These are phyloP conservation scores for Myrmophylax atrothorax DNA, from an alignment of 2,113 vertebrate genomes.

Conservation along the genomic window DNA sequence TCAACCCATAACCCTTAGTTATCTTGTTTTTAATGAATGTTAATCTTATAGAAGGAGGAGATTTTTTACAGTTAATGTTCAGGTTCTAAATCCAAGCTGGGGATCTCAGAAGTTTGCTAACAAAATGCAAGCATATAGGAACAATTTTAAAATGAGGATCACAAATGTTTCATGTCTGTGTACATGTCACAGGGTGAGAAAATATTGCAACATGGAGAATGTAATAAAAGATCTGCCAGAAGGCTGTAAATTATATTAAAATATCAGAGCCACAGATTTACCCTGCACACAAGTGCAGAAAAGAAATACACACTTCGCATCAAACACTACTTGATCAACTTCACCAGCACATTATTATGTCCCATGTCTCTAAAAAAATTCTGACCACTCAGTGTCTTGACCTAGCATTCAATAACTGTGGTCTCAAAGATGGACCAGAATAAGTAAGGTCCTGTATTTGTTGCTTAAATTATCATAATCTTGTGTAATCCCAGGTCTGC, in stretches of 20 bases:
- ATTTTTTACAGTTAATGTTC: background rate
- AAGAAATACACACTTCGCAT: background rate
- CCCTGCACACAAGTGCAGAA: background rate
- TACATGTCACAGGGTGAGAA: background rate
- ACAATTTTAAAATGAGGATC: background rate
- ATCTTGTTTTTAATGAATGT: background rate
- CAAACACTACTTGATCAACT: background rate
- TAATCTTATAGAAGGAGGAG: background rate
- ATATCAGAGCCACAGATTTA: background rate
- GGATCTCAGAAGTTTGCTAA: background rate
- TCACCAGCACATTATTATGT: background rate
- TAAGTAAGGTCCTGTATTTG: background rate
- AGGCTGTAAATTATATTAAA: background rate
- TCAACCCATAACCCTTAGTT: background rate
- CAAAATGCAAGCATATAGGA: background rate
- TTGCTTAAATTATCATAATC: background rate
- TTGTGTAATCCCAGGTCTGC: background rate
- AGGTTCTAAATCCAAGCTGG: background rate
- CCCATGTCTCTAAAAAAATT: background rate
- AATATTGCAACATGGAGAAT: background rate
- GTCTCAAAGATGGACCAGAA: background rate
- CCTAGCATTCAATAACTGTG: background rate
- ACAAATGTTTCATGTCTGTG: background rate
- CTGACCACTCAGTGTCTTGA: background rate
- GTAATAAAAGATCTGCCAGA: background rate